Evolutionary conservation across 1,140 invertebrate species (phyloP), one percentile per base, ranked within the genome.

Genomic region (Drosophila sechellia): DNA sequence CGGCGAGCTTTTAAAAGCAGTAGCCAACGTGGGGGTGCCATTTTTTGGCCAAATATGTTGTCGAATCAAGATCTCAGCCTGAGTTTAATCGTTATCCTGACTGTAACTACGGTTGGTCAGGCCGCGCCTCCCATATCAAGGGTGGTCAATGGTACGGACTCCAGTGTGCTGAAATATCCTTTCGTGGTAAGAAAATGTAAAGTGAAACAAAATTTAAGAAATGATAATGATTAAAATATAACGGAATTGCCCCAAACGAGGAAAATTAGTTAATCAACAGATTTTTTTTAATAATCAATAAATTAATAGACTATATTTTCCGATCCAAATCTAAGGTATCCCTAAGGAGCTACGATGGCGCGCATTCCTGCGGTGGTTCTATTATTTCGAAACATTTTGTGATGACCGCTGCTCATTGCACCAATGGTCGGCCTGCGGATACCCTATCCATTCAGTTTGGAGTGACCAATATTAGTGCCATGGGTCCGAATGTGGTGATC

Each of bases 401-500:
- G 11, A 53, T 95, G 45, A 94, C 94, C 0, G 94, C 94, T 2
- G 94, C 94, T 1, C 94, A 95, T 80, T 95, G 94, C 69, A 93
- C 94, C 6, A 85, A 81, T 11, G 91, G 92, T 4, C 55, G 60
- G 2, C 40, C 27, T 0, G 54, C 89, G 1, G 39, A n/a, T 2
- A 20, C 64, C 10, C 55, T 92, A 0, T 78, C 76, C 4, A 49
- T 92, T 2, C 90, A 92, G 56, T 91, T 61, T 56, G 90, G 78
- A 13, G 57, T 77, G 6, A 86, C 81, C 1, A 54, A 43, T 0
- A 87, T 81, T 20, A 69, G 25, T 20, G 13, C 70, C 1, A 13
- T 5, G 6, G 90, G 90, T 20, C 66, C 83, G 6, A 92, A 90
- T 53, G 61, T 92, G 8, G 71, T 84, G 65, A 63, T 65, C 90